These are phyloP conservation scores for Gasteruption jaculator DNA, from an alignment of 2,888 invertebrate genomes.

Conservation along the genomic window DNA sequence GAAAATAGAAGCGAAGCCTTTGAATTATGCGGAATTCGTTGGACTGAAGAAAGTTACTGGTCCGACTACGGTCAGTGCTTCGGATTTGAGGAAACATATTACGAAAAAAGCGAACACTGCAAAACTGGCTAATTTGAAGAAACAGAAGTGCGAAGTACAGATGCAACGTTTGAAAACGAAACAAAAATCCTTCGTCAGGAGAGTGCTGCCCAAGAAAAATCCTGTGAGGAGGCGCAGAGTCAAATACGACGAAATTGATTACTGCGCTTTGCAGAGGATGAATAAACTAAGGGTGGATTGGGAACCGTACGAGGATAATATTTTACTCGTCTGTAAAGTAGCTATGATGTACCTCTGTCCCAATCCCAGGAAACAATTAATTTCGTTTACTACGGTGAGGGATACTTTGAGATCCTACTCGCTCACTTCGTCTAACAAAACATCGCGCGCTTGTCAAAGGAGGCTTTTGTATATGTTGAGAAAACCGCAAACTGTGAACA, in stretches of 20 bases:
- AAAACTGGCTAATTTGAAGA: constrained; percentile 9
- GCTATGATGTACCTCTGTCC: constrained; percentile 57
- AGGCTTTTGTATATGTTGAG: constrained; percentile 62
- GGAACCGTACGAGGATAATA: constrained; percentile 65
- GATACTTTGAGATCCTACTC: constrained; percentile 57
- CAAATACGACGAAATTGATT: constrained; percentile 62
- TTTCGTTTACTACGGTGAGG: constrained; percentile 53
- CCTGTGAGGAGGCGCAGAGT: constrained; percentile 28
- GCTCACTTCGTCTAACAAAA: constrained; percentile 60
- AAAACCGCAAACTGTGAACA: constrained; percentile 57
- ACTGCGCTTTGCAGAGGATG: constrained; percentile 61
- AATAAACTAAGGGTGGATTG: constrained; percentile 61
- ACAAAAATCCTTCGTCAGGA: constrained; percentile 38
- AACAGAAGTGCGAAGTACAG: constrained; percentile 16
- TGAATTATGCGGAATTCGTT: constrained; percentile 35
- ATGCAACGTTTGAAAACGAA: constrained; percentile 13
- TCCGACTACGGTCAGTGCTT: constrained; percentile 25
- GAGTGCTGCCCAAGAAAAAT: constrained; percentile 37
- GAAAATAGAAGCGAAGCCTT: constrained; percentile 28
- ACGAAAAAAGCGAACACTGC: neutral
- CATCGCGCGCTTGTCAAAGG: constrained; percentile 64
- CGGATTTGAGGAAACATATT: constrained; percentile 21
- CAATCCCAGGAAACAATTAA: constrained; percentile 48
- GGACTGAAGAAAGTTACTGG: constrained; percentile 33
- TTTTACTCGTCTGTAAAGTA: constrained; percentile 65